Base-by-base conservation (phyloP, 2,797 vertebrate genomes). In the Alosa sapidissima region DNA sequence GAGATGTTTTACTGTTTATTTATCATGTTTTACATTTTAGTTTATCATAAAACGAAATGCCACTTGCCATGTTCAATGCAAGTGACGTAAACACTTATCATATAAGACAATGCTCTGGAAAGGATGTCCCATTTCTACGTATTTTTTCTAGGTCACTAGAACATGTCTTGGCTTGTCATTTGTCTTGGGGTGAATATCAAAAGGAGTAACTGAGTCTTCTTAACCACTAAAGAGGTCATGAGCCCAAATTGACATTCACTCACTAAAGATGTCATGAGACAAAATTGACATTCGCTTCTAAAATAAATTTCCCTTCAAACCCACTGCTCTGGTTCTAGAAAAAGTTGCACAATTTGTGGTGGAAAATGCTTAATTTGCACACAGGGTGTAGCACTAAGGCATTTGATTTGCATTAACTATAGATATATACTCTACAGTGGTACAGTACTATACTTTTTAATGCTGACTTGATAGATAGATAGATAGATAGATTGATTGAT, bases 71-170 rank as follows among this genome's bases (percentile, higher is more conserved):
- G 2, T 68, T 7, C 3, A 28, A n/a, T 28, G 60, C n/a, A 14
- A 41, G 1, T 75, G 14, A 78, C 19, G 6, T 7, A 19, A 78
- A 47, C 6, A 41, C 1, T 72, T 5, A 55, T 55, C 1, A 1
- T 16, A 11, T 75, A 16, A 78, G 5, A 14, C 28, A 19, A 19
- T 19, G 19, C 19, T 55, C 19, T 55, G 54, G 3, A 55, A 19
- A 55, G 16, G 54, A 3, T 28, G 13, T 10, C 14, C 14, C 72
- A 45, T 41, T 41, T 78, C 16, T 45, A 41, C 5, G 41, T 78
- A 36, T 21, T 19, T 47, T 78, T 78, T 78, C 72, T 78, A 78
- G 72, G 72, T 78, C 72, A 78, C 41, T n/a, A 78, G 72, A 78
- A 47, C 72, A 78, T 47, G 72, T 28, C 28, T 28, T 28, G 28